Evolutionary conservation across 2,888 invertebrate species (phyloP), one percentile per base, ranked within the genome.

Genomic region (Melieria picta): DNA sequence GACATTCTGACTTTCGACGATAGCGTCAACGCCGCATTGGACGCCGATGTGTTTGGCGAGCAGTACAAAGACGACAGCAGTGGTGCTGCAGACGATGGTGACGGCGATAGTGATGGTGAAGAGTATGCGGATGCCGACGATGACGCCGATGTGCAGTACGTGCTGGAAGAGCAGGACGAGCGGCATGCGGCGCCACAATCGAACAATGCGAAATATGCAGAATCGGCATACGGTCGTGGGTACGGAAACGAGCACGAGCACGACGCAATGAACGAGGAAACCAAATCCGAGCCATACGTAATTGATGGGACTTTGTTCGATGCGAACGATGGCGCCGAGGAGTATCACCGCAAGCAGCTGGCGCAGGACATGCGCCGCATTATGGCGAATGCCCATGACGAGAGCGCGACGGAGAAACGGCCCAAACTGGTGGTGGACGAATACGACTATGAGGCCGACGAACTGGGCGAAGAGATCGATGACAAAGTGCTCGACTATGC

Each of bases 311-410:
- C 79, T 0, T 69, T 83, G 4, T 83, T 84, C 56, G 82, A 84
- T 74, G 77, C 77, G 6, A 72, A 74, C 13, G 83, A 82, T 48
- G 80, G 79, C 57, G 78, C 81, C 42, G 82, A 83, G 62, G 84
- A 85, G 57, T 84, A 84, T 72, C 85, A 85, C 58, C 83, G 84
- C 65, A 86, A 86, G 71, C 86, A 85, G 73, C 77, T 87, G 50
- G 83, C 83, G 42, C 83, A 85, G 77, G 85, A 87, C 69, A 87
- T 87, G 87, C 80, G 84, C 73, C 86, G 86, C 42, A 86, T 87
- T 60, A 84, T 87, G 84, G 84, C 85, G 74, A 87, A 86, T 73
- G 82, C 83, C 52, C 81, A 79, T 57, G 76, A 77, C 45, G 72
- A 76, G 30, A 72, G 76, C 64, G 69, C 77, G 10, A 76, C 75